Percentiles rank a stretch among this genome's conserved stretches.
phyloP scores from a whole-genome alignment of 2,888 invertebrate species.

The Cartodere bifasciata region DNA sequence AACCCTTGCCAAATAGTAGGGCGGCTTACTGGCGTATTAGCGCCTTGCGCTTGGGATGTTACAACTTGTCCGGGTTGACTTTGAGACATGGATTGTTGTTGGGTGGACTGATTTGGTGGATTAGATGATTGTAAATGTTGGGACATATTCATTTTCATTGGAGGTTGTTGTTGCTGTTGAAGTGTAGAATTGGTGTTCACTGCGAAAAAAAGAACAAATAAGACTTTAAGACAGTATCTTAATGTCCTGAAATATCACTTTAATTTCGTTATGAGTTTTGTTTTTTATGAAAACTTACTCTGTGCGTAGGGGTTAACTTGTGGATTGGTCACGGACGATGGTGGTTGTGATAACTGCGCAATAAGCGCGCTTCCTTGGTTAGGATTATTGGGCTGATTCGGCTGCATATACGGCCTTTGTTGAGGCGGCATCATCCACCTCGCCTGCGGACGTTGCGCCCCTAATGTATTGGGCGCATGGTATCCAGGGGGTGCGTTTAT shows the following conservation, averaged over 20 bases:
- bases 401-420: slow-evolving; percentile 22
- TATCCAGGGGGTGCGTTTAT: slow-evolving; percentile 39
- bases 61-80: slow-evolving; percentile 15
- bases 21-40: slow-evolving; percentile 37
- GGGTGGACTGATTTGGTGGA: slow-evolving; percentile 30
- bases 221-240: neutral
- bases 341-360: slow-evolving; percentile 45
- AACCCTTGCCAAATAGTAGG: slow-evolving; percentile 53
- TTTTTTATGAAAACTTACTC: slow-evolving; percentile 34
- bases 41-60: slow-evolving; percentile 29
- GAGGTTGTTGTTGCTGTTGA: slow-evolving; percentile 30
- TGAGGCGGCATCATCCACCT: slow-evolving; percentile 52
- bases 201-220: slow-evolving; percentile 8
- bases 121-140: slow-evolving; percentile 18
- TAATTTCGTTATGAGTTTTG: neutral
- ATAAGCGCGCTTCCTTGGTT: slow-evolving; percentile 41
- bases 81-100: slow-evolving; percentile 31
- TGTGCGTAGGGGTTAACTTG: slow-evolving; percentile 36
- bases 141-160: slow-evolving; percentile 21
- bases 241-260: neutral
- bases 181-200: no score
- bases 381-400: slow-evolving; percentile 13
- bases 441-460: slow-evolving; percentile 40
- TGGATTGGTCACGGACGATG: slow-evolving; percentile 40
- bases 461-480: slow-evolving; percentile 28